A percentile compares a stretch with the other conserved stretches of the same genome.
Conservation (phyloP, 2,113 vertebrate species). For the Brachyhypopomus gauderio region DNA sequence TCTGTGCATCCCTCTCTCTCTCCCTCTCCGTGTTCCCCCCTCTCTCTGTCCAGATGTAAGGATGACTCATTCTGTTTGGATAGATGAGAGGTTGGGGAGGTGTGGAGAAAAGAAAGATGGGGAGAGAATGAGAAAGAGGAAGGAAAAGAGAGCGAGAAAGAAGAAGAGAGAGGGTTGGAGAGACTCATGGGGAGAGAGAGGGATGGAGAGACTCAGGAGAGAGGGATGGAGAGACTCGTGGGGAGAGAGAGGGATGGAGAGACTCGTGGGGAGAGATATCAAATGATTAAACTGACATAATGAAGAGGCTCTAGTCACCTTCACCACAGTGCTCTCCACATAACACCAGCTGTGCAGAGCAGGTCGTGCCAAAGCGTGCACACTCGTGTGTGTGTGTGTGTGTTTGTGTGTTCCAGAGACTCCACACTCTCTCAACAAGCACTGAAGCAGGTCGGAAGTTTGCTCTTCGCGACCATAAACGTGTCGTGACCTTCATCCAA, state of each 20-base stretch:
- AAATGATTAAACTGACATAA: conserved; percentile 55
- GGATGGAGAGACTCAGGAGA: no score
- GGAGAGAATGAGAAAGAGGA: conserved; percentile 32
- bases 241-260: conserved; percentile 38
- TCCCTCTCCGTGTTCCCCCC: neutral
- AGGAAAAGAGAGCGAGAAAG: conserved; percentile 41
- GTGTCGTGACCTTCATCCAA: neutral
- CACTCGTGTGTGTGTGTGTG: conserved; percentile 36
- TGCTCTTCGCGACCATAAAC: neutral
- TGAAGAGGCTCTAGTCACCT: conserved; percentile 57
- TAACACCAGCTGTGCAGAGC: conserved; percentile 49
- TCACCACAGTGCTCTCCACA: conserved; percentile 52
- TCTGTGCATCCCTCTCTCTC: neutral
- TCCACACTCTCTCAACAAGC: neutral
- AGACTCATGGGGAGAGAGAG: conserved; percentile 43
- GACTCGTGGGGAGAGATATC: no score
- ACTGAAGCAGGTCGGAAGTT: neutral
- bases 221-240: conserved; percentile 23
- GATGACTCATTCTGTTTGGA: conserved; percentile 34
- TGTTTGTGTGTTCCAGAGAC: neutral
- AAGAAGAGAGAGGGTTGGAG: conserved; percentile 39
- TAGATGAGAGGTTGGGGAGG: conserved; percentile 30
- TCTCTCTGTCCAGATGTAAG: conserved; percentile 24
- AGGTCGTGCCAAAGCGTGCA: conserved; percentile 39
- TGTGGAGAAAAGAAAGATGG: conserved; percentile 38